phyloP scores from a whole-genome alignment of 2,797 vertebrate species.

The Tadarida brasiliensis region DNA sequence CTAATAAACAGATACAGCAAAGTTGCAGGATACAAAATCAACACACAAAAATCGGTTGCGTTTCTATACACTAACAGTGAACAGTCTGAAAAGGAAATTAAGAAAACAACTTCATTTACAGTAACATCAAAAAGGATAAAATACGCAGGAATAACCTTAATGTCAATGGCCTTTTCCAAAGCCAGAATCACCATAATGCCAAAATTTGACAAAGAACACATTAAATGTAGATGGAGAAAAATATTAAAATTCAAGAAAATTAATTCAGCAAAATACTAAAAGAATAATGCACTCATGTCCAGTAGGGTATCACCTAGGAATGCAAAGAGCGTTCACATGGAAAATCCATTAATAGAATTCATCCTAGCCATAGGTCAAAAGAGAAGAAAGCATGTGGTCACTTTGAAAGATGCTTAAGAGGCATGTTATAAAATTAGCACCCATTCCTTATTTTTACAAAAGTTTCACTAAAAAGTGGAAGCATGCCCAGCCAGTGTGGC shows the following conservation, averaged over 20 bases:
- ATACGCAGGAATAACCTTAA: constrained; percentile 22
- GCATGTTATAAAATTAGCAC: constrained; percentile 60
- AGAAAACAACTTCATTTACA: background rate
- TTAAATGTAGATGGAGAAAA: background rate
- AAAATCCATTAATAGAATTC: constrained; percentile 21
- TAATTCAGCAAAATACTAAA: constrained; percentile 51
- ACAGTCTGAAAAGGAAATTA: constrained; percentile 28
- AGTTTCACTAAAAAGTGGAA: background rate
- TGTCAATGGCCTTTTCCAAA: background rate
- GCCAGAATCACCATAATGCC: background rate
- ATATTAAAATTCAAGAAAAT: constrained; percentile 33
- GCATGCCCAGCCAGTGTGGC: background rate
- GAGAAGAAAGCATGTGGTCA: background rate
- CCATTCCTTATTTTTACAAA: constrained; percentile 31
- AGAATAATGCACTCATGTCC: background rate
- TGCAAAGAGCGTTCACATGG: background rate
- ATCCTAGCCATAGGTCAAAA: constrained; percentile 8
- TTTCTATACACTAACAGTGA: background rate
- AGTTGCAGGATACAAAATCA: background rate
- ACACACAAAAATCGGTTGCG: background rate
- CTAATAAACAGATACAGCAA: background rate
- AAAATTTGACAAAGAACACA: background rate
- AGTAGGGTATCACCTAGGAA: background rate
- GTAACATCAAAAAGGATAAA: constrained; percentile 22
- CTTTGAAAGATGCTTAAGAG: constrained; percentile 55